phyloP scores from a whole-genome alignment of 2,888 invertebrate genomes.

The Dicranocentrus wangi region DNA sequence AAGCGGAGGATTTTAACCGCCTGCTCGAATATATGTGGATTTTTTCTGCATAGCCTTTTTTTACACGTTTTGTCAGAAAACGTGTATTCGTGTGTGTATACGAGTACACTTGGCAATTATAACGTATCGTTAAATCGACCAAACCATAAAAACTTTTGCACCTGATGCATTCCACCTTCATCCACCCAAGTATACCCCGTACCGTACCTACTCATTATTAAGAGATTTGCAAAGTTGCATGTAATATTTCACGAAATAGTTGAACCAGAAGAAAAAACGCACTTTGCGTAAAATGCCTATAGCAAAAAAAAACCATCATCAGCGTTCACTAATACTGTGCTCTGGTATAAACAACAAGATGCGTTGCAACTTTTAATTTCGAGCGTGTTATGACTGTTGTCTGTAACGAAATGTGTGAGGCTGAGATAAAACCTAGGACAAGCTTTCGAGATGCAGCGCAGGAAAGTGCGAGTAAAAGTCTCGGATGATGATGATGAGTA shows the following conservation, averaged over 20 bases:
- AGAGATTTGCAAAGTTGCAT: background rate
- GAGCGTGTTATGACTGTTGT: background rate
- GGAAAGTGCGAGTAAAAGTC: constrained; percentile 19
- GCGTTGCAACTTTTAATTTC: background rate
- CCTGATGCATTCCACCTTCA: background rate
- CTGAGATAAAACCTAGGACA: background rate
- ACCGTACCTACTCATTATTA: background rate
- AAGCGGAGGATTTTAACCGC: too few species aligned
- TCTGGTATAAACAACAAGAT: constrained; percentile 2
- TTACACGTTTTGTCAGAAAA: too few species aligned
- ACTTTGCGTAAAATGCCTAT: constrained; percentile 3
- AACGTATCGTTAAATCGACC: too few species aligned
- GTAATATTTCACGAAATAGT: constrained; percentile 3
- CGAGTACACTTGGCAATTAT: too few species aligned
- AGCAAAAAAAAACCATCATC: too few species aligned
- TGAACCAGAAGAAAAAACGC: constrained; percentile 14
- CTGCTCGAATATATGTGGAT: too few species aligned
- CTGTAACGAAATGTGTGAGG: constrained; percentile 6
- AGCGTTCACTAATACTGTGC: too few species aligned
- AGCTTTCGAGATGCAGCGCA: background rate
- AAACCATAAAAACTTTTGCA: background rate
- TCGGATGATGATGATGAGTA: too few species aligned
- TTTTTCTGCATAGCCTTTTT: too few species aligned
- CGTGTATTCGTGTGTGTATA: too few species aligned
- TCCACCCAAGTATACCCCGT: background rate